Conservation (phyloP, 2,113 vertebrate species). For the Falcunculus frontatus region DNA sequence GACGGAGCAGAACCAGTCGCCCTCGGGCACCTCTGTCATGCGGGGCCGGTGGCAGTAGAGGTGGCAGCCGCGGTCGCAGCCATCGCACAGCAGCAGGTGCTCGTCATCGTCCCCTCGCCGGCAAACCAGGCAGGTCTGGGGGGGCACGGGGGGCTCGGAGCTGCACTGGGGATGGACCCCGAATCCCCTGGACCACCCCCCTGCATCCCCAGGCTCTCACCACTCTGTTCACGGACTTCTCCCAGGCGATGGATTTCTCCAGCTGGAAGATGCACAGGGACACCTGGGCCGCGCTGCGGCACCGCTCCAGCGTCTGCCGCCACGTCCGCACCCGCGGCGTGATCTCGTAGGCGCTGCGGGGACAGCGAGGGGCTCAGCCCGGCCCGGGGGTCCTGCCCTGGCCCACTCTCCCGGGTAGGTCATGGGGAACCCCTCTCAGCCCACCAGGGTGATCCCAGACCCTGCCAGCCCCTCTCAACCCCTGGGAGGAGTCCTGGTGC, state of each 20-base stretch:
- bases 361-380: background rate
- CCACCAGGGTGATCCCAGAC: background rate
- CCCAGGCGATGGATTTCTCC: conserved; percentile 93
- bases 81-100: conserved; percentile 89
- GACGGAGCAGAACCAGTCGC: conserved; percentile 94
- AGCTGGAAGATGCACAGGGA: conserved; percentile 88
- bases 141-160: background rate
- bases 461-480: rapidly evolving
- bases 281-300: conserved; percentile 88
- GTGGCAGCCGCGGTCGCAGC: conserved; percentile 94
- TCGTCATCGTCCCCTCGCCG: conserved; percentile 94
- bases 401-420: rapidly evolving
- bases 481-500: background rate
- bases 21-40: conserved; percentile 89
- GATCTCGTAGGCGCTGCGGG: conserved; percentile 86
- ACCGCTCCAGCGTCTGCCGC: conserved; percentile 89
- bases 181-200: rapidly evolving
- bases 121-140: conserved; percentile 89
- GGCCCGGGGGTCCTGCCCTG: background rate
- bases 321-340: conserved; percentile 87
- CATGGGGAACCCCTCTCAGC: background rate
- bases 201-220: conserved; percentile 9
- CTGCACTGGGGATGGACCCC: rapidly evolving
- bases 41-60: conserved; percentile 94
- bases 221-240: conserved; percentile 93